These are phyloP conservation scores for Hetaerina americana DNA, from an alignment of 1,140 invertebrate species.

Conservation along the genomic window DNA sequence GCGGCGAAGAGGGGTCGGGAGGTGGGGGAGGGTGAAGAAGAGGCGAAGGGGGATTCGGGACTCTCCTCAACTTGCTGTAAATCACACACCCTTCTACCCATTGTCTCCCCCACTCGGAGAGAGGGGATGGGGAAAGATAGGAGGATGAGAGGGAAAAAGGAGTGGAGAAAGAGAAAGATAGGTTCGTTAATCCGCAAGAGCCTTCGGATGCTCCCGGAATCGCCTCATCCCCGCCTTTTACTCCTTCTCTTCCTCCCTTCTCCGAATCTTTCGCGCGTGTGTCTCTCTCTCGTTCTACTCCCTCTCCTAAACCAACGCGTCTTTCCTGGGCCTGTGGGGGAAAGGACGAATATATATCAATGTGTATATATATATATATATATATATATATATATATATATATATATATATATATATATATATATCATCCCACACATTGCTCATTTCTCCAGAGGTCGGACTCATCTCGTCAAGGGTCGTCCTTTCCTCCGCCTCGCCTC, in stretches of 20 bases:
- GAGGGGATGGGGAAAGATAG: not conserved
- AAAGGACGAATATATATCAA: too few relatives aligned
- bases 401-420: too few relatives aligned
- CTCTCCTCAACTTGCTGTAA: not conserved
- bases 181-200: not conserved
- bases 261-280: too few relatives aligned
- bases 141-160: not conserved
- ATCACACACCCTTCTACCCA: not conserved
- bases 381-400: too few relatives aligned
- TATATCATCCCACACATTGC: not conserved
- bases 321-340: not conserved
- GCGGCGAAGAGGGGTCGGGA: not conserved
- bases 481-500: not conserved
- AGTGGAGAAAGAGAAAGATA: too few relatives aligned
- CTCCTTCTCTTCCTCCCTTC: too few relatives aligned
- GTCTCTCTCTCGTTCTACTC: too few relatives aligned
- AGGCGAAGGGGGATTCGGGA: not conserved
- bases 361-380: too few relatives aligned
- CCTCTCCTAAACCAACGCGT: not conserved
- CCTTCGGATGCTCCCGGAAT: too few relatives aligned
- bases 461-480: not conserved
- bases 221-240: too few relatives aligned
- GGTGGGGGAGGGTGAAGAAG: not conserved
- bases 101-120: not conserved
- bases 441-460: not conserved